These are phyloP conservation scores for Dendrolimus houi DNA, from an alignment of 2,888 invertebrate genomes.

Conservation along the genomic window DNA sequence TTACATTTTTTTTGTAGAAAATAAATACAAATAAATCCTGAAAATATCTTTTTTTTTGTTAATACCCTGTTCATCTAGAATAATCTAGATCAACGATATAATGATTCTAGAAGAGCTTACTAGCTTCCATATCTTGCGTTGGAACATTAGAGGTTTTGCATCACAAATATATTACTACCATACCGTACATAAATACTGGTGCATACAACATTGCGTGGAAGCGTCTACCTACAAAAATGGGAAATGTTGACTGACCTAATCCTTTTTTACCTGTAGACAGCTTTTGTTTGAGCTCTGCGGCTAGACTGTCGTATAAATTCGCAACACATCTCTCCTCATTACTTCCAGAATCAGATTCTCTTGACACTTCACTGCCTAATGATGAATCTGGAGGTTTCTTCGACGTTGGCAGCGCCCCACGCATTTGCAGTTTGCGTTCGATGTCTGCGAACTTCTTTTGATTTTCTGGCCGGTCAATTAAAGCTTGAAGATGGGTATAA, in stretches of 20 bases:
- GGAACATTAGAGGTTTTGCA: too few relatives aligned
- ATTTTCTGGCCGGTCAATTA: conserved; percentile 89
- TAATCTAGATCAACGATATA: too few relatives aligned
- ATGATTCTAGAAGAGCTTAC: too few relatives aligned
- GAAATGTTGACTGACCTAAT: conserved; percentile 57
- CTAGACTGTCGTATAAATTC: conserved; percentile 91
- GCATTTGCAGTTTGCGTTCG: conserved; percentile 76
- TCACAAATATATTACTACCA: conserved; percentile 12
- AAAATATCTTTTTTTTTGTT: too few relatives aligned
- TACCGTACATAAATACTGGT: conserved; percentile 20
- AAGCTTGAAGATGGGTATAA: conserved; percentile 87
- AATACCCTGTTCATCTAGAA: too few relatives aligned
- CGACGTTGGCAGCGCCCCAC: conserved; percentile 73
- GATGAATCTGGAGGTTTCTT: conserved; percentile 84
- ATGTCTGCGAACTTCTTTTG: conserved; percentile 90
- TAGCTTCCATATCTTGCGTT: too few relatives aligned
- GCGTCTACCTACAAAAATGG: conserved; percentile 36
- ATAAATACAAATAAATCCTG: too few relatives aligned
- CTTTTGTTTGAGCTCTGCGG: conserved; percentile 88
- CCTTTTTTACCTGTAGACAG: conserved; percentile 75
- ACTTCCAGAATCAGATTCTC: conserved; percentile 83
- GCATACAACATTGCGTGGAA: conserved; percentile 23
- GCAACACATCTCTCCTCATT: conserved; percentile 83
- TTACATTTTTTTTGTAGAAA: too few relatives aligned
- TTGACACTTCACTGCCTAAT: conserved; percentile 83